Conservation (phyloP, 2,113 vertebrate genomes). For the Triplophysa tibetana region DNA sequence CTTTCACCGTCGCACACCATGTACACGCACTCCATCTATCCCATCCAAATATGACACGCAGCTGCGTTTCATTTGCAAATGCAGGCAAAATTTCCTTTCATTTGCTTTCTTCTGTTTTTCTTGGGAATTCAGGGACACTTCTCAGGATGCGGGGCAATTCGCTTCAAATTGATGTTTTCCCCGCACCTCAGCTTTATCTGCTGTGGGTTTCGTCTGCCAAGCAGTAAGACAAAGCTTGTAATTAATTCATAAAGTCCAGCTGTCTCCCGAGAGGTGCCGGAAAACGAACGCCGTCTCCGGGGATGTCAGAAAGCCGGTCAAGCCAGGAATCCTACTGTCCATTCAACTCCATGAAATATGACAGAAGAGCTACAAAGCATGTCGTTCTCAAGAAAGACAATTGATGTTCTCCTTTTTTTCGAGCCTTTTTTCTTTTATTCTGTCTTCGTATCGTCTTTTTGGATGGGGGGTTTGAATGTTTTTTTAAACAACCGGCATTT, state of each 20-base stretch:
- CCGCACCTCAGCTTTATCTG: slow-evolving; percentile 60
- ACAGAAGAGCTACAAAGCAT: slow-evolving; percentile 78
- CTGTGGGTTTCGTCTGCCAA: slow-evolving; percentile 68
- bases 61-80: slow-evolving; percentile 76
- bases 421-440: slow-evolving; percentile 42
- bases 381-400: slow-evolving; percentile 78
- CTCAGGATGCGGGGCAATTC: slow-evolving; percentile 47
- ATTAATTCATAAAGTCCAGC: slow-evolving; percentile 81
- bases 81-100: slow-evolving; percentile 59
- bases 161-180: slow-evolving; percentile 40
- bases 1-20: slow-evolving; percentile 43
- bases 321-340: slow-evolving; percentile 74
- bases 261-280: slow-evolving; percentile 70
- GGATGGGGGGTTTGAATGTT: no score
- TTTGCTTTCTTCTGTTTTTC: slow-evolving; percentile 47
- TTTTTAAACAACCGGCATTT: slow-evolving; percentile 32
- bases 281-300: slow-evolving; percentile 72
- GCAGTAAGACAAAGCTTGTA: slow-evolving; percentile 74
- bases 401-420: slow-evolving; percentile 71
- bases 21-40: slow-evolving; percentile 66
- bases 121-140: slow-evolving; percentile 47
- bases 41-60: slow-evolving; percentile 69
- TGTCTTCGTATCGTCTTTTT: slow-evolving; percentile 53
- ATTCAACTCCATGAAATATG: slow-evolving; percentile 77
- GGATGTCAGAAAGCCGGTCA: slow-evolving; percentile 76